Conservation (phyloP, 2,888 invertebrate genomes). For the Ornithoptera priamus region DNA sequence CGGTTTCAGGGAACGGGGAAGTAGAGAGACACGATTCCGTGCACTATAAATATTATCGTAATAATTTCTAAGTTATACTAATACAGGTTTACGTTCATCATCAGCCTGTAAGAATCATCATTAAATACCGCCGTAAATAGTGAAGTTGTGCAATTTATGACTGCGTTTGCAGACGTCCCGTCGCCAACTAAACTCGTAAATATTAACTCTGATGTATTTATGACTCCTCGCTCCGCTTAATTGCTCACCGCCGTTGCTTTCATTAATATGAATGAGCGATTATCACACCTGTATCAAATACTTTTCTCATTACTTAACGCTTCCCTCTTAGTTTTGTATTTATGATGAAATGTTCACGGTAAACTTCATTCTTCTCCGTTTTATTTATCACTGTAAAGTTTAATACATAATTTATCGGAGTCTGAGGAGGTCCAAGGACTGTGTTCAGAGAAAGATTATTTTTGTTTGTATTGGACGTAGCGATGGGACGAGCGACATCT, state of each 20-base stretch:
- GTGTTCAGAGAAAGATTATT: no score
- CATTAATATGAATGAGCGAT: slow-evolving; percentile 17
- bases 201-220: slow-evolving; percentile 39
- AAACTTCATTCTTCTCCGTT: slow-evolving; percentile 48
- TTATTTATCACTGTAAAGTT: neutral
- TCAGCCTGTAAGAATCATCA: neutral
- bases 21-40: no score
- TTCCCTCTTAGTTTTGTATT: neutral
- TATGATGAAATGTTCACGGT: slow-evolving; percentile 57
- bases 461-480: no score
- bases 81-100: no score
- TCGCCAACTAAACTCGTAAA: slow-evolving; percentile 44
- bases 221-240: slow-evolving; percentile 29
- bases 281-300: slow-evolving; percentile 25
- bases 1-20: no score
- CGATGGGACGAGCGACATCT: no score
- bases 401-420: neutral
- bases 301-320: slow-evolving; percentile 8
- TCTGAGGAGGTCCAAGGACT: no score
- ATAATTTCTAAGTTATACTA: no score
- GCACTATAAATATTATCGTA: no score
- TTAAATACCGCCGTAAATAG: neutral
- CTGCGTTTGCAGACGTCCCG: slow-evolving; percentile 35
- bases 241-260: slow-evolving; percentile 5
- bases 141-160: slow-evolving; percentile 52